Evolutionary conservation across 2,113 vertebrate genomes (phyloP), one percentile per base, ranked within the genome.

Genomic region (Nansenia antarctica): DNA sequence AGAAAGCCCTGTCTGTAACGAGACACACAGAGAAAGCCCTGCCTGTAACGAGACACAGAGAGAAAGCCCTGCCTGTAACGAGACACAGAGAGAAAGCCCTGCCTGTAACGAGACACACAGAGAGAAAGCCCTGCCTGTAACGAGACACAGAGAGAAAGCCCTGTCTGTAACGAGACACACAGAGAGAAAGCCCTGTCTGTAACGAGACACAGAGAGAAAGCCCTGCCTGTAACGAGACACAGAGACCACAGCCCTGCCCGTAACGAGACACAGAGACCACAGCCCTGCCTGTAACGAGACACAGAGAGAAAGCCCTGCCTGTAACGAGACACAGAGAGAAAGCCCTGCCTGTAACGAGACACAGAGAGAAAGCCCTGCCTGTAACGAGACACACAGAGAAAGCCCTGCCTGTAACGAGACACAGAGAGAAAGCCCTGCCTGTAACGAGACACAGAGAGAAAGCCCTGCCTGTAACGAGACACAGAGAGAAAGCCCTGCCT

Each of bases 261-360:
- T 18, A 31, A 39, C 32, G n/a, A n/a, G n/a, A n/a, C n/a, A n/a
- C n/a, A n/a, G n/a, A 61, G 63, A 76, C 75, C 73, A 70, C 60
- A 72, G 22, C 20, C 29, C 32, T 55, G 32, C 29, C 14, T 27
- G 30, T 18, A 31, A 39, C 32, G n/a, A n/a, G n/a, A n/a, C n/a
- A n/a, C n/a, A n/a, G n/a, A n/a, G n/a, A n/a, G n/a, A n/a, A n/a
- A 72, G 22, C 20, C 29, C 32, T 55, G 32, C 29, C 14, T 27
- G 30, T 18, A 31, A 39, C 32, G n/a, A n/a, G n/a, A n/a, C n/a
- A n/a, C n/a, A n/a, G n/a, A n/a, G n/a, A n/a, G n/a, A n/a, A n/a
- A 72, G 22, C 20, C 29, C 32, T 55, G 32, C 29, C 14, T 27
- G 30, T 18, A 31, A 39, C 32, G n/a, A n/a, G n/a, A n/a, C n/a